These are phyloP conservation scores for Chaenocephalus aceratus DNA, from an alignment of 2,113 vertebrate species.

Conservation along the genomic window DNA sequence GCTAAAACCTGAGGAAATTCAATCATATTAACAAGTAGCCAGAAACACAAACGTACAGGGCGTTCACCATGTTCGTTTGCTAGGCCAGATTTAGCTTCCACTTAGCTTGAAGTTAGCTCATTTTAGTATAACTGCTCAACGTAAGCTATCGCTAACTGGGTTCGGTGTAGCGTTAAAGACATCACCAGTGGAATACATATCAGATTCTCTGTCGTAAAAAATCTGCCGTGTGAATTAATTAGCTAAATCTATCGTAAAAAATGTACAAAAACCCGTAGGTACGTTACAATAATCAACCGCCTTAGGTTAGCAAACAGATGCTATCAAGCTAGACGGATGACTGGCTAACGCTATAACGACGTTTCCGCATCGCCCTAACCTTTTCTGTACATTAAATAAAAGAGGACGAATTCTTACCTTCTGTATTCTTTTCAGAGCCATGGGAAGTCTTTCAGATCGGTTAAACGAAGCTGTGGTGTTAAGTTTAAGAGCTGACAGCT, in stretches of 20 bases:
- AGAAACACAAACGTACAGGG: background rate
- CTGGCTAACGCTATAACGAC: conserved; percentile 33
- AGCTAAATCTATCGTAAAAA: too few species aligned
- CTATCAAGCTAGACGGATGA: conserved; percentile 15
- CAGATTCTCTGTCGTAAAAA: background rate
- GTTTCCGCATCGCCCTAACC: conserved; percentile 49
- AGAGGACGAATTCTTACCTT: conserved; percentile 63
- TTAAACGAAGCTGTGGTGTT: background rate
- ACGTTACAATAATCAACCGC: background rate
- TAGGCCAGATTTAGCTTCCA: conserved; percentile 36
- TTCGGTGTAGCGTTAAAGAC: background rate
- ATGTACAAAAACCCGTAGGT: too few species aligned
- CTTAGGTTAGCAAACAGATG: conserved; percentile 28
- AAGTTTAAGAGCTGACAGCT: conserved; percentile 56
- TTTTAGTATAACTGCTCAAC: conserved; percentile 3
- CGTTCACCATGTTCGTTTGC: background rate
- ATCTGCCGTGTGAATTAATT: background rate
- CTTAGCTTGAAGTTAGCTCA: conserved; percentile 39
- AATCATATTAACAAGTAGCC: background rate
- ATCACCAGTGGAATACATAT: too few species aligned
- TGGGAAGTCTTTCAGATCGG: conserved; percentile 21
- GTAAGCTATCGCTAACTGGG: conserved; percentile 4
- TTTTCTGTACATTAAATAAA: conserved; percentile 25
- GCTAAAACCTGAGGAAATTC: rapidly evolving
- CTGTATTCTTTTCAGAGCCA: conserved; percentile 83